Percentiles rank a stretch among this genome's conserved stretches.
Conservation (phyloP, 2,797 vertebrate genomes). For the Decapterus maruadsi region DNA sequence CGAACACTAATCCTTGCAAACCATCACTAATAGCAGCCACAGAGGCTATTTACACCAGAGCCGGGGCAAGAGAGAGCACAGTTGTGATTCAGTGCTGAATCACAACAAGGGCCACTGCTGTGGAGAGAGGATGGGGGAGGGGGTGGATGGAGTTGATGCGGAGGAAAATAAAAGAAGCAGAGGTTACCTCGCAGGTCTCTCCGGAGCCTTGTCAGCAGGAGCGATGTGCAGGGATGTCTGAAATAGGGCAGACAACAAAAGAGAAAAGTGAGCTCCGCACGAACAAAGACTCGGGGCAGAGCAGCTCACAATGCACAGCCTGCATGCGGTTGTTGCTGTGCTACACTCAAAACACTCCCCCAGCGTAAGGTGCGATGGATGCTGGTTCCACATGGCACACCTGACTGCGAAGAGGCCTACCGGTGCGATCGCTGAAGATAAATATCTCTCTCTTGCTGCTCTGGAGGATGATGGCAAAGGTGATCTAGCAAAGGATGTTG, state of each 20-base stretch:
- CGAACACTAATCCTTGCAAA: slow-evolving; percentile 57
- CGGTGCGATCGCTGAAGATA: slow-evolving; percentile 11
- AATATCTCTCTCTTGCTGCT: slow-evolving; percentile 38
- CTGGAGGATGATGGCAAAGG: slow-evolving; percentile 59
- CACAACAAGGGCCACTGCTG: slow-evolving; percentile 67
- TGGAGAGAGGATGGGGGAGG: slow-evolving; percentile 56
- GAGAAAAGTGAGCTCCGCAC: slow-evolving; percentile 74
- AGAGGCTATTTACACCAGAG: slow-evolving; percentile 38
- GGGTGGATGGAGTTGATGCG: slow-evolving; percentile 44
- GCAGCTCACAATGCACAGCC: slow-evolving; percentile 68
- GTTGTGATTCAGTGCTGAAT: slow-evolving; percentile 65
- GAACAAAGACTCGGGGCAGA: slow-evolving; percentile 82
- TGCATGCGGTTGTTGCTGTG: slow-evolving; percentile 74
- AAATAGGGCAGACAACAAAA: slow-evolving; percentile 82
- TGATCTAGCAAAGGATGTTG: slow-evolving; percentile 54
- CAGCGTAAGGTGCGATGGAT: slow-evolving; percentile 51
- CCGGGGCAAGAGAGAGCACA: slow-evolving; percentile 36
- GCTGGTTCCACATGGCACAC: slow-evolving; percentile 80
- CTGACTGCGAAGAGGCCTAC: slow-evolving; percentile 49
- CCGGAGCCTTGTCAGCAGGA: slow-evolving; percentile 89
- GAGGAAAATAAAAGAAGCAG: slow-evolving; percentile 64
- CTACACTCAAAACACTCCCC: slow-evolving; percentile 80
- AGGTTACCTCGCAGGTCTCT: slow-evolving; percentile 94
- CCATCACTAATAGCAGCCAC: slow-evolving; percentile 36
- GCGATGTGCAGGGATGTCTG: slow-evolving; percentile 92